These are phyloP conservation scores for Aradophagus sp. DNA, from an alignment of 1,140 invertebrate species.

Conservation along the genomic window DNA sequence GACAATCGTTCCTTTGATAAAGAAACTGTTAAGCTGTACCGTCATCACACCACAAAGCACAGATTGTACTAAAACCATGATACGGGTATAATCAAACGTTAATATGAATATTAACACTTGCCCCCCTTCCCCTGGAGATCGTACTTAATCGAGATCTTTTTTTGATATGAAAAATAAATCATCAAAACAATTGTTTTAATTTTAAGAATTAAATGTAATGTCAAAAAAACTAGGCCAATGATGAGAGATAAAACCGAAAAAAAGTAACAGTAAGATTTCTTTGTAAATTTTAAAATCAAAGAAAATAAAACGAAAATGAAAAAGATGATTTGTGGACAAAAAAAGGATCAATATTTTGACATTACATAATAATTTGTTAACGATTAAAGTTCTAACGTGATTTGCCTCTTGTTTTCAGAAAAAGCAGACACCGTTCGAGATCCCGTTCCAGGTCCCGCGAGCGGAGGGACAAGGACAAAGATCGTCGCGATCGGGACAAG, in stretches of 20 bases:
- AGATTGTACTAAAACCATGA: conserved; percentile 31
- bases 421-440: conserved; percentile 73
- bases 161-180: too few relatives aligned
- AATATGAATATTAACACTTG: conserved; percentile 21
- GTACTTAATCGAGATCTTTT: too few relatives aligned
- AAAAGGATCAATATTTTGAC: too few relatives aligned
- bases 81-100: conserved; percentile 10
- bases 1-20: conserved; percentile 17
- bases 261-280: too few relatives aligned
- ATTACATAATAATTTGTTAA: too few relatives aligned
- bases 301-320: too few relatives aligned
- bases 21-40: conserved; percentile 10
- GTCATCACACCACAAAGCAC: conserved; percentile 39
- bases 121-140: too few relatives aligned
- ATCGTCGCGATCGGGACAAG: conserved; percentile 67
- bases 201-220: conserved; percentile 10
- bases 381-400: too few relatives aligned
- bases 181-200: conserved; percentile 28
- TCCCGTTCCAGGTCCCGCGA: conserved; percentile 72
- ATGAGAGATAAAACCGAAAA: too few relatives aligned
- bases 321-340: too few relatives aligned
- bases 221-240: too few relatives aligned
- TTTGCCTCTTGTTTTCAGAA: conserved; percentile 69
- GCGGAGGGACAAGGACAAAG: conserved; percentile 67
- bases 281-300: too few relatives aligned